Percentiles rank a stretch among this genome's conserved stretches.
phyloP scores from a whole-genome alignment of 2,888 invertebrate species.

The Metallyticus violacea region DNA sequence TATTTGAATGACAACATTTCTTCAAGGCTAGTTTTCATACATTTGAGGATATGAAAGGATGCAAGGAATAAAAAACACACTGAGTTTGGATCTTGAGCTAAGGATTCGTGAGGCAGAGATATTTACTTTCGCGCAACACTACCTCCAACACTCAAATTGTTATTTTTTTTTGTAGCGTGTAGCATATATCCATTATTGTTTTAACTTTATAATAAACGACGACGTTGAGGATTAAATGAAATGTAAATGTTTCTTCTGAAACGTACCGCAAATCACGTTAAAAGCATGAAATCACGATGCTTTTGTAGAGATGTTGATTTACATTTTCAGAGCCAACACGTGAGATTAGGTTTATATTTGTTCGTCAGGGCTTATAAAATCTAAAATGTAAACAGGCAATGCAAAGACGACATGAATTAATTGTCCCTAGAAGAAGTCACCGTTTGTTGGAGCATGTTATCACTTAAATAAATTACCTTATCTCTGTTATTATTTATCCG shows the following conservation, averaged over 20 bases:
- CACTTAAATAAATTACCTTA: constrained; percentile 3
- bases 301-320: neutral
- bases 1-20: no score
- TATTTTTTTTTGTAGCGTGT: neutral
- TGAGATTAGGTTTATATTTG: neutral
- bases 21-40: no score
- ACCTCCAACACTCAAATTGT: no score
- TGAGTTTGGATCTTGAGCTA: no score
- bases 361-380: neutral
- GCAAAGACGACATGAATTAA: neutral
- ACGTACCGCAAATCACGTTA: neutral
- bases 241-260: neutral
- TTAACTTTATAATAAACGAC: neutral
- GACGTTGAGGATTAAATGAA: neutral
- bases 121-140: no score
- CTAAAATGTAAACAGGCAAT: neutral
- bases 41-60: no score
- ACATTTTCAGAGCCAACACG: neutral
- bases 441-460: neutral
- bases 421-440: neutral
- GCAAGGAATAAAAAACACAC: no score
- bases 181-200: neutral
- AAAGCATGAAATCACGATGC: neutral
- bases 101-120: neutral
- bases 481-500: neutral